A percentile compares a stretch with the other conserved stretches of the same genome.
Conservation (phyloP, 2,888 invertebrate species). For the Papilio elwesi region DNA sequence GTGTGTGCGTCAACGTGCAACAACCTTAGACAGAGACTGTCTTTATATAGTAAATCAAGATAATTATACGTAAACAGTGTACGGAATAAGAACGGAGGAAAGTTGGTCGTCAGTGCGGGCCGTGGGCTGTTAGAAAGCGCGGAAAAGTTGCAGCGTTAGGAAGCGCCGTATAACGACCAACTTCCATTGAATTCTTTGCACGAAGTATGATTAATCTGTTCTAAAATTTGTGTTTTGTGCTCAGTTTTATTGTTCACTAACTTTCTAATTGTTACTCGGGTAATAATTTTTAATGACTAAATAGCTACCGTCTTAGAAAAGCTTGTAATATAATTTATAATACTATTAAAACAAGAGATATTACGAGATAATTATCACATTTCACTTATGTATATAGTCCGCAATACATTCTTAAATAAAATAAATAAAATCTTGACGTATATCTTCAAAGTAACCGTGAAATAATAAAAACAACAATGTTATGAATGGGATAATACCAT, state of each 20-base stretch:
- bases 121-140: constrained; percentile 32
- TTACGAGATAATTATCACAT: too few species aligned
- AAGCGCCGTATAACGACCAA: constrained; percentile 8
- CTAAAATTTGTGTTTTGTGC: constrained; percentile 17
- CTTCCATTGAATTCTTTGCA: constrained; percentile 15
- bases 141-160: constrained; percentile 30
- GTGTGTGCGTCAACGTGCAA: not conserved
- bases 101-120: constrained; percentile 17
- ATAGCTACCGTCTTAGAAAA: not conserved
- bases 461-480: constrained; percentile 5
- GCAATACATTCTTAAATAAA: too few species aligned
- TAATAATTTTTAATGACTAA: not conserved
- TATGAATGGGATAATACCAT: constrained; percentile 25
- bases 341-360: too few species aligned
- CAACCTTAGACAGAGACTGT: constrained; percentile 8
- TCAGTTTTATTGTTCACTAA: constrained; percentile 12
- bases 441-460: not conserved
- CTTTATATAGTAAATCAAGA: not conserved
- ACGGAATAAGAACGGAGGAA: constrained; percentile 9
- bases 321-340: not conserved
- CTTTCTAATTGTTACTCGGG: not conserved
- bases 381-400: not conserved
- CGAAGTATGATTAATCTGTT: constrained; percentile 18
- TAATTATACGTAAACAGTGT: not conserved
- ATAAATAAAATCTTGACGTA: not conserved